Evolutionary conservation across 64 coral and sea anemone species (phyloP), one percentile per base, ranked within the genome.

Genomic region (Trachythela sp.): DNA sequence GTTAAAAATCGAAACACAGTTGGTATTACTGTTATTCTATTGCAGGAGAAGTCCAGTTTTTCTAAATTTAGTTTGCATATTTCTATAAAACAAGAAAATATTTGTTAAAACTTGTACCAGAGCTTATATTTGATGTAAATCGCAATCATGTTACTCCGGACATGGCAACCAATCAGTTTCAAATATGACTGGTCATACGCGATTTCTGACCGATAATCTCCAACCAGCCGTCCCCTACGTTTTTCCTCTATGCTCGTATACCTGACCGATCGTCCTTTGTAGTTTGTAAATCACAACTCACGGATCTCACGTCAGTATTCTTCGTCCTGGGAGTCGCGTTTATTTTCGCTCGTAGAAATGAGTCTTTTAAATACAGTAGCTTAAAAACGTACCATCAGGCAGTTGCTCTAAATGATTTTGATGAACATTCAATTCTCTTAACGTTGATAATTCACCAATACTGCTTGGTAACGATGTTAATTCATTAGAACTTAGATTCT

Each of bases 401-500:
- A 99, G 89, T 92, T 89, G 83, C 58, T 95, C 93, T 91, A 99
- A 42, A 39, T 91, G 91, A 94, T 99, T 99, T 54, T 93, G 88
- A 83, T 92, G 84, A 51, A 99, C 86, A 90, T 99, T 99, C 20
- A 99, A 86, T 77, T 99, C 96, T 86, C 94, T 95, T 80, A 99
- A 86, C 8, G 96, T 95, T 58, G 92, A 93, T 77, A 99, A 90
- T 89, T 99, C 96, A 87, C 96, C 96, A 91, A 99, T 99, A 37
- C 91, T 99, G 64, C 91, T 95, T 54, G 96, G 96, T 54, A 99
- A 49, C n/a, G 91, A 91, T 41, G 87, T 40, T 84, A 99, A 85
- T 60, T 99, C 96, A 95, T 99, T 99, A 64, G 88, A 99, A 50
- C 96, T 99, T 68, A 99, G 92, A 95, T 99, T 93, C 96, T 99